Evolutionary conservation across 2,888 invertebrate species (phyloP), one percentile per base, ranked within the genome.

Genomic region (Ectemnius continuus): DNA sequence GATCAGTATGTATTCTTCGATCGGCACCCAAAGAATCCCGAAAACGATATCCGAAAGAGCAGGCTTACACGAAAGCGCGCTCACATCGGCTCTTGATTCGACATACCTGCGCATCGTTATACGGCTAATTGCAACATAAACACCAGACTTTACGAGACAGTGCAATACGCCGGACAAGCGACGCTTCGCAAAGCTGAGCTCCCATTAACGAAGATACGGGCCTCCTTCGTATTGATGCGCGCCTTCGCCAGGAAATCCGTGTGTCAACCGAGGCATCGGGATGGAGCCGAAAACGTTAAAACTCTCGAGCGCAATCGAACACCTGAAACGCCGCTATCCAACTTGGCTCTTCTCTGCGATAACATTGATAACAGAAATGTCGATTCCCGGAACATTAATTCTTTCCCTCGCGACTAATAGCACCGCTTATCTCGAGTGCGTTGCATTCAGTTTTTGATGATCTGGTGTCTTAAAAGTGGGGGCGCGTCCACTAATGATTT

Each of bases 121-220:
- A 83, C 77, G 80, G 85, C 88, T 89, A 89, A 89, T 89, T 89
- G 88, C 87, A 87, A 84, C 87, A 88, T 88, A 88, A 88, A 88
- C 85, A 88, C 85, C 79, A 79, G 84, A 84, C 82, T 89, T 88
- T 88, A 89, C 85, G 86, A 87, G 86, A 82, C 85, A 81, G 80
- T 71, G 83, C 81, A 84, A 83, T 84, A 85, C 84, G 82, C 80
- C 85, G 84, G 86, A 87, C 88, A 87, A 88, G 85, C 87, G 87
- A 87, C 86, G 82, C 82, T 85, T 85, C 75, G 85, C 86, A 88
- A 88, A 89, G 88, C 88, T 88, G 85, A 87, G 83, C 88, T 86
- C 84, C 85, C 86, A 88, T 88, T 89, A 87, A 85, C 85, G 86
- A 80, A 79, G 79, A 85, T 83, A 79, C 76, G 73, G 76, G 70